Percentiles rank a stretch among this genome's conserved stretches.
phyloP scores from a whole-genome alignment of 2,888 invertebrate species.

The Campoletis raptor region DNA sequence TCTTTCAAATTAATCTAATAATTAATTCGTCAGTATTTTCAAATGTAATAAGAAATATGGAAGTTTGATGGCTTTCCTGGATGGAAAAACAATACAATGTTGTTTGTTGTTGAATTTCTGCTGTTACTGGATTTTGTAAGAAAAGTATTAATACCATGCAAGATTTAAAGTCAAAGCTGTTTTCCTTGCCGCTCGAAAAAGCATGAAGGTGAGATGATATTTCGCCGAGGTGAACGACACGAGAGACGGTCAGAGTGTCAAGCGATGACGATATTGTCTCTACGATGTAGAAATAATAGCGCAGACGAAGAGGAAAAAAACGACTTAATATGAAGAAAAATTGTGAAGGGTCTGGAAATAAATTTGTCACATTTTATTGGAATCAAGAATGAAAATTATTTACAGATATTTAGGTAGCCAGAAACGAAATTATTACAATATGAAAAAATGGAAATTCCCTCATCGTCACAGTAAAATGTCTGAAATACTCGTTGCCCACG shows the following conservation, averaged over 20 bases:
- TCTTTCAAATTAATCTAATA: not conserved
- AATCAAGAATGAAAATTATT: not conserved
- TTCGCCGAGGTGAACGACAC: conserved; percentile 51
- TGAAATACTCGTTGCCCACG: conserved; percentile 36
- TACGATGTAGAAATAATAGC: not conserved
- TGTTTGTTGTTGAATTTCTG: conserved; percentile 1
- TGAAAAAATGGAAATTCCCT: conserved; percentile 67
- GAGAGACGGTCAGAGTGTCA: conserved; percentile 17
- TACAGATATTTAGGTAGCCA: not conserved
- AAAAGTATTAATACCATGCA: not conserved
- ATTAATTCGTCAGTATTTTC: not conserved
- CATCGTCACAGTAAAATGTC: conserved; percentile 61
- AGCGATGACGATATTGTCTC: conserved; percentile 22
- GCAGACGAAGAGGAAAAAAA: not conserved
- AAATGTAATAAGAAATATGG: not conserved
- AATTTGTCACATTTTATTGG: not conserved
- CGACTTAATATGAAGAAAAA: not conserved
- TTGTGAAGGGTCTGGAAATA: not conserved
- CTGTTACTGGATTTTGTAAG: not conserved
- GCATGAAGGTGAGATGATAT: not conserved
- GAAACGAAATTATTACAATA: conserved; percentile 25
- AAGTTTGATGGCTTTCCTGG: not conserved
- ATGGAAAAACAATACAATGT: not conserved
- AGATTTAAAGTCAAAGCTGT: not conserved
- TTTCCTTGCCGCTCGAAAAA: not conserved